Base-by-base conservation (phyloP, 2,797 vertebrate genomes). In the Malurus leucopterus region DNA sequence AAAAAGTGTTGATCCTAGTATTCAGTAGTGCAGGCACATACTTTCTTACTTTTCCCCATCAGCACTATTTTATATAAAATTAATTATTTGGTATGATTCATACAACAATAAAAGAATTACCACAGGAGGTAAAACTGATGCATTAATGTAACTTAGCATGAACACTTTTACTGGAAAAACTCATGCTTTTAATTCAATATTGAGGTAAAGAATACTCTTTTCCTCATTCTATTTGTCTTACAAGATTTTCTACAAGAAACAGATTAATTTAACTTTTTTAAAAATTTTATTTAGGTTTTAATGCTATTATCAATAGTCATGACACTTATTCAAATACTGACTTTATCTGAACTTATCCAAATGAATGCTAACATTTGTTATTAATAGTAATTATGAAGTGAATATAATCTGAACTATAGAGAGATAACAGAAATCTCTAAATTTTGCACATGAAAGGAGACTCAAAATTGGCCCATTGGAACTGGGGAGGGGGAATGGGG, bases 1-100 rank as follows among this genome's bases (percentile, higher is more conserved):
- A 61, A 86, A 63, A 84, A 88, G 30, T 64, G 83, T 72, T 70
- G 34, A 82, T 65, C 43, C 58, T 80, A 63, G 82, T 74, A 65
- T 77, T 87, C 55, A 41, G 43, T 65, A 44, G 30, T 50, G 32
- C 21, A 30, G 30, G 13, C 34, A 70, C 38, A 77, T 74, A 14
- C 30, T 83, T 86, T 69, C 27, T 62, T 69, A 23, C 30, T 81
- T 86, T 84, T 59, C 44, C 69, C 49, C 43, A 9, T 94, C 91
- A 93, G 88, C 82, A 90, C 22, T 76, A 84, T 87, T 93, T 80
- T 61, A 40, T 90, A 89, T 83, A 26, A 55, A 46, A 86, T 77
- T 87, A 67, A 29, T 89, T 44, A 76, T 73, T 68, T 72, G n/a
- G 19, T 64, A 17, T 77, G 30, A 85, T 89, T 71, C 84, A 21